Percentiles rank a stretch among this genome's conserved stretches.
These are phyloP conservation scores for Deilephila elpenor DNA, from an alignment of 2,888 invertebrate species.

Conservation along the genomic window DNA sequence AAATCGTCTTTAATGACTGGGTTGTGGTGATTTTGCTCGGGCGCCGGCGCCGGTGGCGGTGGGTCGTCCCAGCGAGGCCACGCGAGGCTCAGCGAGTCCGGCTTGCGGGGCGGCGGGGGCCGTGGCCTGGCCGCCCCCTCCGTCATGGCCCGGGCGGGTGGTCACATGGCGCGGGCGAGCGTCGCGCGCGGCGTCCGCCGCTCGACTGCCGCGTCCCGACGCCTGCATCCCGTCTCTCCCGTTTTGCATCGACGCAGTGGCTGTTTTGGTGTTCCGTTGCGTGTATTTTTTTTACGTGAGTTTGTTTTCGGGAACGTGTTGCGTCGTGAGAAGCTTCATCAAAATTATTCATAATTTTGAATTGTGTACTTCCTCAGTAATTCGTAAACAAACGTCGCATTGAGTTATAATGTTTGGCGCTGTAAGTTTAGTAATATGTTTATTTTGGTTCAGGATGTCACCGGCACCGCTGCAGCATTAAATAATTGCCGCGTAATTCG, in stretches of 20 bases:
- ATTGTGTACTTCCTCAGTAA: neutral
- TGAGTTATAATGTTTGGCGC: neutral
- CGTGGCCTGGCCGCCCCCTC: slow-evolving; percentile 80
- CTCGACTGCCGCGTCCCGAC: slow-evolving; percentile 59
- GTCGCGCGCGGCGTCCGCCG: slow-evolving; percentile 71
- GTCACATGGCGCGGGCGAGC: slow-evolving; percentile 63
- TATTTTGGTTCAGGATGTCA: neutral
- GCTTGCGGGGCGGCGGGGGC: slow-evolving; percentile 83
- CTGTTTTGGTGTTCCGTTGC: slow-evolving; percentile 48
- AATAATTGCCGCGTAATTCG: neutral
- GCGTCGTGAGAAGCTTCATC: slow-evolving; percentile 14
- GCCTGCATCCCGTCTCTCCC: slow-evolving; percentile 48
- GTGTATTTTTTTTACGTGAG: slow-evolving; percentile 19
- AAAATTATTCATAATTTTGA: neutral
- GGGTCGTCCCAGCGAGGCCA: slow-evolving; percentile 79
- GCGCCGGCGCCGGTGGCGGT: slow-evolving; percentile 80
- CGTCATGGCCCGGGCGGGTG: slow-evolving; percentile 73
- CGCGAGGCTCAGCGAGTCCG: slow-evolving; percentile 71
- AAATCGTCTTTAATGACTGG: slow-evolving; percentile 66
- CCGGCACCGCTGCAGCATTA: neutral
- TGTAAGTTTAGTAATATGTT: neutral
- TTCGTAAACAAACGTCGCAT: neutral
- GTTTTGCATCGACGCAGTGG: slow-evolving; percentile 57
- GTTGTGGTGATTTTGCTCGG: slow-evolving; percentile 47
- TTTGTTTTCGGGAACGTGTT: slow-evolving; percentile 25